Base-by-base conservation (phyloP, 2,113 vertebrate species). In the Tretioscincus oriximinensis region DNA sequence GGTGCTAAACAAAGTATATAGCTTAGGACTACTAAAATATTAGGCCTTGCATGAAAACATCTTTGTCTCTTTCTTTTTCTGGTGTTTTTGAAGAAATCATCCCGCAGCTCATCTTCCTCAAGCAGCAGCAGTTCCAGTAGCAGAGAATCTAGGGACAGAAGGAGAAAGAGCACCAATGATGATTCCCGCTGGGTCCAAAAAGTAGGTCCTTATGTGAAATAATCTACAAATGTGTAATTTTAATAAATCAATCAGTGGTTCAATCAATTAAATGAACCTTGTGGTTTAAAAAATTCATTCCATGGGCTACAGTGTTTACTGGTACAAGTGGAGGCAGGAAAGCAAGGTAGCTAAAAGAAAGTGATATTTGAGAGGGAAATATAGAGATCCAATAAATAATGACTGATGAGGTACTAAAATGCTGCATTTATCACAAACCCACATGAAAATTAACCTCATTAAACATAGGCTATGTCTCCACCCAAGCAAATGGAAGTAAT, bases 81-180 rank as follows among this genome's bases (percentile, higher is more conserved):
- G 84, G 84, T 80, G 78, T 9, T 51, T 45, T 18, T 69, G 24
- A 24, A 7, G 63, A 80, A 88, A 72, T 24, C 29, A 8, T 68
- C 83, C 79, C 78, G 85, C 73, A 76, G 77, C 12, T 88, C 81
- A 41, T 84, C 47, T 0, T 86, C 92, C 70, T 90, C 90, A 31
- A 90, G 90, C n/a, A 86, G 87, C 41, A 90, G 90, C n/a, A 86
- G 87, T 41, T 16, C 18, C 0, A 82, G 66, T 71, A 28, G 5
- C 0, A 68, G 78, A 8, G 4, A 7, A 5, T 18, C 24, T 3
- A 5, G 51, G 28, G 83, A 12, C 22, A 68, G 26, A 76, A 81
- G 0, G 29, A 81, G 63, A 0, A n/a, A 70, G 31, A 61, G 75
- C 0, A 3, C 75, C 18, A 20, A 0, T 8, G 71, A 72, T 9